These are phyloP conservation scores for Trisateles emortualis DNA, from an alignment of 2,888 invertebrate genomes.

Conservation along the genomic window DNA sequence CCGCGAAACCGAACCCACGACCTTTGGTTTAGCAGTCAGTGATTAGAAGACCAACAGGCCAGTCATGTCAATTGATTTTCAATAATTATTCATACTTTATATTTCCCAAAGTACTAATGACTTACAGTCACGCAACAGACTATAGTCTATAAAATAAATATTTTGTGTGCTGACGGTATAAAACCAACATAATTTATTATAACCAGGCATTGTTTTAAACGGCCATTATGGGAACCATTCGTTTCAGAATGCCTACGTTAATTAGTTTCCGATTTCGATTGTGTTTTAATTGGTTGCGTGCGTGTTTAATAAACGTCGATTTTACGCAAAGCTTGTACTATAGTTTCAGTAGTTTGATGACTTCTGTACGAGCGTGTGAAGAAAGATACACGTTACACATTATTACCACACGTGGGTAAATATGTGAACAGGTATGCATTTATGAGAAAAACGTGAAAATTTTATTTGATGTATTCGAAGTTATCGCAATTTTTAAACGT, in stretches of 20 bases:
- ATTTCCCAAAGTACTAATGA: not conserved
- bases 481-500: constrained; percentile 11
- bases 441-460: constrained; percentile 47
- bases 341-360: constrained; percentile 43
- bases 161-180: constrained; percentile 25
- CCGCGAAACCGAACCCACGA: too few species aligned
- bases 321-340: constrained; percentile 49
- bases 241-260: constrained; percentile 44
- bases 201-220: constrained; percentile 42
- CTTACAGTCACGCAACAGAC: constrained; percentile 30
- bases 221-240: constrained; percentile 42
- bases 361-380: constrained; percentile 36
- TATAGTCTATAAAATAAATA: constrained; percentile 23
- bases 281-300: constrained; percentile 55
- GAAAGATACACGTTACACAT: constrained; percentile 35
- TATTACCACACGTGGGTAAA: constrained; percentile 38
- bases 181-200: constrained; percentile 27
- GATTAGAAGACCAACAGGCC: too few species aligned
- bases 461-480: constrained; percentile 29
- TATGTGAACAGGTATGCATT: constrained; percentile 13
- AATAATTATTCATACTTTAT: too few species aligned
- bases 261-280: constrained; percentile 59
- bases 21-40: too few species aligned
- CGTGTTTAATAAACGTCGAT: constrained; percentile 57
- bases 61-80: too few species aligned